Conservation (phyloP, 2,797 vertebrate species). For the Antrozous pallidus region DNA sequence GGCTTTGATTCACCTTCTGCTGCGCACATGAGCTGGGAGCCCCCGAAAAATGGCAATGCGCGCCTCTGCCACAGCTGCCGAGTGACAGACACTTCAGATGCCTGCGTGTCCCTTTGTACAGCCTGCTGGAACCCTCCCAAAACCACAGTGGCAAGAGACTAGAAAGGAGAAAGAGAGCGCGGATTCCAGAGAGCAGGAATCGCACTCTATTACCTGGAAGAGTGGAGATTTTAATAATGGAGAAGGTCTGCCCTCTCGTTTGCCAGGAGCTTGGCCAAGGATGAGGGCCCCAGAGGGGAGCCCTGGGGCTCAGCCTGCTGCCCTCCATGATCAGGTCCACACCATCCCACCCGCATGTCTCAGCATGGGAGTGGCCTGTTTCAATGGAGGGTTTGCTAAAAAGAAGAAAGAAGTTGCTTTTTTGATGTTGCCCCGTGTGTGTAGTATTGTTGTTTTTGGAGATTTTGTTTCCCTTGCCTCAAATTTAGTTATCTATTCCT, state of each 20-base stretch:
- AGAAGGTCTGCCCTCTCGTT: conserved; percentile 72
- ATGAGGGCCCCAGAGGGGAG: conserved; percentile 36
- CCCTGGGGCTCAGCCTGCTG: conserved; percentile 33
- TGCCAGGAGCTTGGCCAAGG: conserved; percentile 39
- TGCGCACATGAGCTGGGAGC: conserved; percentile 89
- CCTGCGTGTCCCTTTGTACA: conserved; percentile 90
- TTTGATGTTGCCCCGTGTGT: not conserved
- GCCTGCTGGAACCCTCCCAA: conserved; percentile 92
- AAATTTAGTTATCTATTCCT: conserved; percentile 64
- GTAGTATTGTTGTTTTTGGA: not conserved
- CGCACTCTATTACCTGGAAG: conserved; percentile 88
- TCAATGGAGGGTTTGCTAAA: not conserved
- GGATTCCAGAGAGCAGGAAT: conserved; percentile 78
- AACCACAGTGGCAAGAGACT: conserved; percentile 93
- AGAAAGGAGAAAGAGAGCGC: conserved; percentile 80
- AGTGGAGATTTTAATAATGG: conserved; percentile 85
- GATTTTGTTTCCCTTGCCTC: conserved; percentile 12
- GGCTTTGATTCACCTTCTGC: conserved; percentile 94
- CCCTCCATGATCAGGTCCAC: not conserved
- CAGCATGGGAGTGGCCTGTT: not conserved
- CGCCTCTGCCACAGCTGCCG: conserved; percentile 90
- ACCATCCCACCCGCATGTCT: not conserved
- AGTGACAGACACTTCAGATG: conserved; percentile 91
- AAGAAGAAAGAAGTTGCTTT: not conserved
- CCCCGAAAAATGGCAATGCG: conserved; percentile 88